Conservation (phyloP, 2,113 vertebrate genomes). For the Agelaius phoeniceus region DNA sequence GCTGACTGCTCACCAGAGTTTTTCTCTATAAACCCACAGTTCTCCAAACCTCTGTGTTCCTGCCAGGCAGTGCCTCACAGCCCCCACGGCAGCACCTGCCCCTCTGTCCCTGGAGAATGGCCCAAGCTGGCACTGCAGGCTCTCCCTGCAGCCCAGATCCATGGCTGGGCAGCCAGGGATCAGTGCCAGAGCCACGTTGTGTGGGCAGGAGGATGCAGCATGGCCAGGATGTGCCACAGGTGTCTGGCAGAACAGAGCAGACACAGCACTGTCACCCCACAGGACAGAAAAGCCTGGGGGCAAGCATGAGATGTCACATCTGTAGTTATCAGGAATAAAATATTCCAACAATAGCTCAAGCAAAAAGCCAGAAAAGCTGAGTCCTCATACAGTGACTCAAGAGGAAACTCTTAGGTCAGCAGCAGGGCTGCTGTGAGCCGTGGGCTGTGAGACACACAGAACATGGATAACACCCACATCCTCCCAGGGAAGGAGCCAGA, state of each 20-base stretch:
- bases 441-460: background rate
- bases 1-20: background rate
- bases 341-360: background rate
- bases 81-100: background rate
- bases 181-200: accelerated
- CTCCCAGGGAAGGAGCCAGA: slow-evolving; percentile 8
- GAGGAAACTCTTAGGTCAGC: slow-evolving; percentile 52
- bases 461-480: slow-evolving; percentile 48
- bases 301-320: background rate
- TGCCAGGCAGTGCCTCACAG: no score
- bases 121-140: background rate
- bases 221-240: accelerated
- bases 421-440: background rate
- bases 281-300: background rate
- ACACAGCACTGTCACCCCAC: accelerated
- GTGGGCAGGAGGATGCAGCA: background rate
- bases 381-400: background rate
- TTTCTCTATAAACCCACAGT: background rate
- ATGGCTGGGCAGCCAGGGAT: background rate
- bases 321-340: background rate
- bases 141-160: background rate
- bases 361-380: slow-evolving; percentile 31
- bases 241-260: accelerated
- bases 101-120: background rate
- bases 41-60: background rate